phyloP scores from a whole-genome alignment of 2,888 invertebrate genomes.

The Cynaeus angustus region DNA sequence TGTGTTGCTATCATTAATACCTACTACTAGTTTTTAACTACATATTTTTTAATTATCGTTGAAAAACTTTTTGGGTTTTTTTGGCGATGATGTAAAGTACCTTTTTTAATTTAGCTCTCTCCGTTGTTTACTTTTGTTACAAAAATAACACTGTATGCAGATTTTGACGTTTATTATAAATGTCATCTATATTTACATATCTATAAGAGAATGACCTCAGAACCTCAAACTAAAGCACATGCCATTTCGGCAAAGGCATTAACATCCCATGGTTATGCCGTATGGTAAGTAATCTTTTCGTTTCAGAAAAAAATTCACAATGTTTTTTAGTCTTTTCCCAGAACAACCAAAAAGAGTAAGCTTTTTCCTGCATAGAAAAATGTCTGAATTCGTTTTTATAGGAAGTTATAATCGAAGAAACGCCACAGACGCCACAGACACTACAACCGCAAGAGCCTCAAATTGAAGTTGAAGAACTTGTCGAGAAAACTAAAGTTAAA shows the following conservation, averaged over 20 bases:
- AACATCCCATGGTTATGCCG: constrained; percentile 31
- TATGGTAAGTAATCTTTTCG: constrained; percentile 25
- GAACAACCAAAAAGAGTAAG: constrained; percentile 38
- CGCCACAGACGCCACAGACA: not conserved
- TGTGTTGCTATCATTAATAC: too few species aligned
- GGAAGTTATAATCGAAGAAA: constrained; percentile 10
- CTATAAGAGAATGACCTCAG: constrained; percentile 5
- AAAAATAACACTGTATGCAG: too few species aligned
- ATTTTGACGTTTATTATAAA: too few species aligned
- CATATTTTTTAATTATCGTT: too few species aligned
- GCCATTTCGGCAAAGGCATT: constrained; percentile 27
- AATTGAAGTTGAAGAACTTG: not conserved
- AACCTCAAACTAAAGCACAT: constrained; percentile 1
- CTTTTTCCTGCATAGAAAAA: not conserved
- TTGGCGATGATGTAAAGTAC: too few species aligned
- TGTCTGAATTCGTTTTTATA: constrained; percentile 1
- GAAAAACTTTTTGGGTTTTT: too few species aligned
- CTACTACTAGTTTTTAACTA: too few species aligned
- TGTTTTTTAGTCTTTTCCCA: constrained; percentile 37
- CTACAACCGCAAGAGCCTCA: not conserved
- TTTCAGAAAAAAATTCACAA: not conserved
- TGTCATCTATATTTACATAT: too few species aligned
- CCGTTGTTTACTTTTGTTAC: too few species aligned
- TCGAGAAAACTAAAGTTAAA: constrained; percentile 12
- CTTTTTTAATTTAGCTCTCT: too few species aligned